Percentiles rank a stretch among this genome's conserved stretches.
phyloP scores from a whole-genome alignment of 2,113 vertebrate genomes.

The Rhabdomys dilectus region DNA sequence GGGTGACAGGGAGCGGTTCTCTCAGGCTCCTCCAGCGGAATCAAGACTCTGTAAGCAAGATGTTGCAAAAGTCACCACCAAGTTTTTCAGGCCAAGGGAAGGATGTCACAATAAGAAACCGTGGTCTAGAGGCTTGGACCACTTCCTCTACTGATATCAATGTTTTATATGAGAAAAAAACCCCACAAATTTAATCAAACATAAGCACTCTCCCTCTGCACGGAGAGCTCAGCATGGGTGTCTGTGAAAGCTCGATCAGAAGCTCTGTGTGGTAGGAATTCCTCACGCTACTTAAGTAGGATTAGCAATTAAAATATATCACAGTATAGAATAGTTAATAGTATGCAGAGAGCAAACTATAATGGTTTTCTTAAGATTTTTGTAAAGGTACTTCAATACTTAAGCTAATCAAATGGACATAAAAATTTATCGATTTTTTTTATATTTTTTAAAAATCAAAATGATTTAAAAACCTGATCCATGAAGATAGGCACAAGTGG shows the following conservation, averaged over 20 bases:
- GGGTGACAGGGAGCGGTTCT: neutral
- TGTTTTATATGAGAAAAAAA: neutral
- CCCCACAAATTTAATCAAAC: neutral
- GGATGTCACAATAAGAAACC: neutral
- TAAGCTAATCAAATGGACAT: conserved; percentile 34
- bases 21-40: neutral
- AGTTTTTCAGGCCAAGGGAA: neutral
- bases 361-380: conserved; percentile 11
- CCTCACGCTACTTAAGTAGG: neutral
- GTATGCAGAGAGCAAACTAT: neutral
- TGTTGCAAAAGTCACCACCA: neutral
- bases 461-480: conserved; percentile 56
- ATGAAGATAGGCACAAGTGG: conserved; percentile 63
- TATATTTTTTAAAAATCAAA: conserved; percentile 54
- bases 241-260: neutral
- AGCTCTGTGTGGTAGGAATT: neutral
- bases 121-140: neutral
- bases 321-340: neutral
- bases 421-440: neutral
- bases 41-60: neutral
- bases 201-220: neutral
- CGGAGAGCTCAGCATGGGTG: neutral
- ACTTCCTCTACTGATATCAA: neutral
- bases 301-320: neutral
- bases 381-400: neutral